Evolutionary conservation across 2,888 invertebrate genomes (phyloP).

Genomic region (Drosophila tanythrix): DNA sequence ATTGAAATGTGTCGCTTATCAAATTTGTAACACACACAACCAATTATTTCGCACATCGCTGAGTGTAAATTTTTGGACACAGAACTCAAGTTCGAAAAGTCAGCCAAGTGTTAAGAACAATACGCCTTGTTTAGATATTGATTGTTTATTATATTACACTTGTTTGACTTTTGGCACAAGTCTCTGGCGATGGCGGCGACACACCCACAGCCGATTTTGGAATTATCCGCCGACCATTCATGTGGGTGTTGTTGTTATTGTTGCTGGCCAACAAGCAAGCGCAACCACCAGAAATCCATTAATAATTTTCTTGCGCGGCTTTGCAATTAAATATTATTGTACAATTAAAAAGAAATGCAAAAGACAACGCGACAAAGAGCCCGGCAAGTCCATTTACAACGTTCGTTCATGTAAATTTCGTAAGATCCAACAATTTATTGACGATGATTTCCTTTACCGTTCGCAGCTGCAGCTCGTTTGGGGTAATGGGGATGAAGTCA

Average conservation of each 20-base stretch:
- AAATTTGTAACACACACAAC: slow-evolving; percentile 11
- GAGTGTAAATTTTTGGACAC: slow-evolving; percentile 39
- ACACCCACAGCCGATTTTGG: slow-evolving; percentile 54
- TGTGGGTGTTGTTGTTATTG: slow-evolving; percentile 44
- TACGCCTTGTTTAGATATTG: slow-evolving; percentile 42
- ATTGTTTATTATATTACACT: slow-evolving; percentile 60
- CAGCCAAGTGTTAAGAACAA: slow-evolving; percentile 34
- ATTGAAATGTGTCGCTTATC: slow-evolving; percentile 14
- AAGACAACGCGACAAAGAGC: slow-evolving; percentile 58
- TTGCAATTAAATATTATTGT: slow-evolving; percentile 75
- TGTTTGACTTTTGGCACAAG: slow-evolving; percentile 57
- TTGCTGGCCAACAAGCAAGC: slow-evolving; percentile 1
- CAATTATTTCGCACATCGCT: slow-evolving; percentile 54
- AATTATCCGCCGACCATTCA: slow-evolving; percentile 47
- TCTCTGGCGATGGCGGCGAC: slow-evolving; percentile 26
- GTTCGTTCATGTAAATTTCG: slow-evolving; percentile 51
- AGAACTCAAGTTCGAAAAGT: slow-evolving; percentile 40
- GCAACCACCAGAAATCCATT: slow-evolving; percentile 47
- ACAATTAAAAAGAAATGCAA: slow-evolving; percentile 67
- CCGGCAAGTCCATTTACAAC: slow-evolving; percentile 40
- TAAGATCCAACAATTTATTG: slow-evolving; percentile 58
- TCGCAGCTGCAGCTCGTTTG: slow-evolving; percentile 9
- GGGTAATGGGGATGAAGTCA: background rate
- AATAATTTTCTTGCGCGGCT: slow-evolving; percentile 54
- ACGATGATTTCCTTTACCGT: slow-evolving; percentile 52